Evolutionary conservation across 2,797 vertebrate genomes (phyloP).

Genomic region (Buphagus erythrorhynchus): DNA sequence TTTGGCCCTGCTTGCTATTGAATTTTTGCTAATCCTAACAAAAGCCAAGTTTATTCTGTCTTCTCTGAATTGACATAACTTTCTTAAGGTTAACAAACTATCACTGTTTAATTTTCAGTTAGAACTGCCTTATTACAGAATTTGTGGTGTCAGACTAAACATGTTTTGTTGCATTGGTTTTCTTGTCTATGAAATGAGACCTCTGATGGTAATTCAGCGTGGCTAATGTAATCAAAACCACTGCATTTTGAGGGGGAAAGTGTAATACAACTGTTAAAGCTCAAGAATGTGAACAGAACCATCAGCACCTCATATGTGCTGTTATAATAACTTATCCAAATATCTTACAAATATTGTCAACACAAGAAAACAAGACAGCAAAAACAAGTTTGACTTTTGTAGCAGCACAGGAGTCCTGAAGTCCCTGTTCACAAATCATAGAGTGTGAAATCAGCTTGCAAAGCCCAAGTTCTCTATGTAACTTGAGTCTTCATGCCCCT

Average conservation of each 20-base stretch:
- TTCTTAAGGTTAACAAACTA: not conserved
- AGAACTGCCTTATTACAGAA: not conserved
- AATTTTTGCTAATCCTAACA: not conserved
- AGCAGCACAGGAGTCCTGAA: not conserved
- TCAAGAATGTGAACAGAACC: not conserved
- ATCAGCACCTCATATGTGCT: fast-evolving
- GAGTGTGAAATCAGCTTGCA: not conserved
- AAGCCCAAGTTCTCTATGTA: not conserved
- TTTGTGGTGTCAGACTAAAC: not conserved
- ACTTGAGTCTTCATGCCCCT: not conserved
- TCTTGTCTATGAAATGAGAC: not conserved
- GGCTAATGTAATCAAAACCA: not conserved
- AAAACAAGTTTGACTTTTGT: not conserved
- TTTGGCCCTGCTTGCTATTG: not conserved
- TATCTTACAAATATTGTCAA: not conserved
- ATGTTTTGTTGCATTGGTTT: not conserved
- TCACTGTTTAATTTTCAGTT: not conserved
- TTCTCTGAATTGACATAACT: not conserved
- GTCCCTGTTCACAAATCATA: not conserved
- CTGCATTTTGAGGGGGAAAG: not conserved
- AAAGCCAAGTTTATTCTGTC: not conserved
- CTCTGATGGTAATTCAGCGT: not conserved
- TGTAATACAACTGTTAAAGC: not conserved
- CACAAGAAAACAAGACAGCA: not conserved
- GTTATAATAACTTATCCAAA: not conserved